Conservation (phyloP, 1,140 invertebrate genomes). For the Dendroctonus ponderosae region DNA sequence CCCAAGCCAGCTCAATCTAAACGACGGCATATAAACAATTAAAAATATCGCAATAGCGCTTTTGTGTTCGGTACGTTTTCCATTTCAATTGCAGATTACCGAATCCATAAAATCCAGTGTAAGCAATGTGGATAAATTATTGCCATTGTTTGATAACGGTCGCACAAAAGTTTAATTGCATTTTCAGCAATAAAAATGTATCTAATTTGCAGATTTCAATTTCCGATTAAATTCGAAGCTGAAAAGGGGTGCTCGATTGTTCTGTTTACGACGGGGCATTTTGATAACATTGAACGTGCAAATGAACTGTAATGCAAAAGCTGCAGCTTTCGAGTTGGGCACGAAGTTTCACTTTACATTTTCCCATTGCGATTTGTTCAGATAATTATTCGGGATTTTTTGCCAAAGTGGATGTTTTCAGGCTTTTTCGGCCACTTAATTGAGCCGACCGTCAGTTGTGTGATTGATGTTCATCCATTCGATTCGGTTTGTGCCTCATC, state of each 20-base stretch:
- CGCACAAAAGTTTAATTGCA: conserved; percentile 22
- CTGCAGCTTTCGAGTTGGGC: background rate
- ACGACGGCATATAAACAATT: too few species aligned
- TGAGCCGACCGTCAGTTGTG: conserved; percentile 3
- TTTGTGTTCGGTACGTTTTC: background rate
- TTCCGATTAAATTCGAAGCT: conserved; percentile 19
- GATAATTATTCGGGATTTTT: too few species aligned
- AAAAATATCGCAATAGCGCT: too few species aligned
- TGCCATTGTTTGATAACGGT: conserved; percentile 17
- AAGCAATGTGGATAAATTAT: conserved; percentile 18
- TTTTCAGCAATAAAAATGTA: conserved; percentile 26
- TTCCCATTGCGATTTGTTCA: too few species aligned
- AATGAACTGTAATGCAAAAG: conserved; percentile 8
- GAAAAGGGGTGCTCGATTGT: conserved; percentile 14
- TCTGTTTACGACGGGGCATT: conserved; percentile 6
- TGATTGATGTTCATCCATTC: conserved; percentile 1
- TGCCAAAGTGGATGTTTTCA: too few species aligned
- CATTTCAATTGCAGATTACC: conserved; percentile 20
- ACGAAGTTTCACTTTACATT: too few species aligned
- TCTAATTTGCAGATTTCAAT: conserved; percentile 29
- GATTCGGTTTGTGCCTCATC: conserved; percentile 3
- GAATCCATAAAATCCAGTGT: conserved; percentile 20
- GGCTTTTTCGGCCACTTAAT: background rate
- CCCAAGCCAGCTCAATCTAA: too few species aligned
- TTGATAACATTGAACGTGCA: background rate